Evolutionary conservation across 2,113 vertebrate species (phyloP).

Genomic region (Ictalurus punctatus): DNA sequence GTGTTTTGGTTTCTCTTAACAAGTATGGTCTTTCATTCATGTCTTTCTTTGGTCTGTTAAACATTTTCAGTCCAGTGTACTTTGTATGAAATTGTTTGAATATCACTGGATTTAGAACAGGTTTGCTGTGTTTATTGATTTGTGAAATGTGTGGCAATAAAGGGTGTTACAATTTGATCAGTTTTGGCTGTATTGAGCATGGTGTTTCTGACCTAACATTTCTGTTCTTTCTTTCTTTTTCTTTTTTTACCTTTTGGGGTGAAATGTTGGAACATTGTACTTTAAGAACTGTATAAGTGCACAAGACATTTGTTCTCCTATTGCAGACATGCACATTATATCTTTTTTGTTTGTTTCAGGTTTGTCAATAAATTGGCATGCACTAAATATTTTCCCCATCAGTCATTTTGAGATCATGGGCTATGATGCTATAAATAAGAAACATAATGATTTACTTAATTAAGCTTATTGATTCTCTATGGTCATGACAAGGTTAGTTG

Average conservation of each 20-base stretch:
- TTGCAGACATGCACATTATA: not conserved
- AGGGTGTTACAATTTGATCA: not conserved
- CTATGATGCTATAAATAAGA: not conserved
- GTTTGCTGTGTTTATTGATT: not conserved
- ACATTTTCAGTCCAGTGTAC: not conserved
- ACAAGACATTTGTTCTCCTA: not conserved
- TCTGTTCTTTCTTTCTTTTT: not conserved
- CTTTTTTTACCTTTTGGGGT: constrained; percentile 3
- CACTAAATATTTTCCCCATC: not conserved
- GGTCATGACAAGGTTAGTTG: constrained; percentile 11
- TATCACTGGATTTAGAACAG: not conserved
- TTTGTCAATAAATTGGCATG: not conserved
- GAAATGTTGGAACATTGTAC: not conserved
- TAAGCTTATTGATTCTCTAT: not conserved
- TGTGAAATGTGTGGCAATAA: not conserved
- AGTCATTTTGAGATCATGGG: not conserved
- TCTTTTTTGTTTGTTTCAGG: not conserved
- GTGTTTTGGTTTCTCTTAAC: not conserved
- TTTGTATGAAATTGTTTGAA: not conserved
- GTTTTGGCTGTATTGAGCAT: not conserved
- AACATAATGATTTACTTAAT: not conserved
- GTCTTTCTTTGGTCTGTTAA: not conserved
- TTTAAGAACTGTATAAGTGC: not conserved
- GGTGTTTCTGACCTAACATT: constrained; percentile 53
- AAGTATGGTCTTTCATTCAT: not conserved